Evolutionary conservation across 2,113 vertebrate species (phyloP).

Genomic region (Nycticorax nycticorax): DNA sequence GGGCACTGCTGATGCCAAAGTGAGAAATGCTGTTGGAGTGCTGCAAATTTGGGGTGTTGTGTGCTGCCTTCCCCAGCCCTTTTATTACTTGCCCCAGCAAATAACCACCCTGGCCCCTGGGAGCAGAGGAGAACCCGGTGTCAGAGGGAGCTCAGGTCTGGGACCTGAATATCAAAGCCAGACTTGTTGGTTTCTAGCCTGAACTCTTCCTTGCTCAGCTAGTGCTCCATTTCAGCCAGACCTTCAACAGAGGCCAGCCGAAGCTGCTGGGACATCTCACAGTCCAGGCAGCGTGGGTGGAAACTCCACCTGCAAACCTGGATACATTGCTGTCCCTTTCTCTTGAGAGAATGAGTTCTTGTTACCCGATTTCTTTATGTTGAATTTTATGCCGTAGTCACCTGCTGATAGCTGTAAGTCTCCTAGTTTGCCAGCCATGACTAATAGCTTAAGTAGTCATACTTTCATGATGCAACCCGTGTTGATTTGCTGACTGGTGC

Average conservation of each 20-base stretch:
- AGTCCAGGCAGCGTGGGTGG: neutral
- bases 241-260: rapidly evolving
- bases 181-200: neutral
- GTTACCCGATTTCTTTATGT: neutral
- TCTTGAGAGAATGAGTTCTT: neutral
- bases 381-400: neutral
- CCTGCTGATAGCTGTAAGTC: neutral
- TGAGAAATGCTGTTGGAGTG: neutral
- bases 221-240: neutral
- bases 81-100: neutral
- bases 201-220: neutral
- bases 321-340: neutral
- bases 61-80: neutral
- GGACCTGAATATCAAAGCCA: neutral
- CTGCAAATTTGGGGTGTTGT: neutral
- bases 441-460: neutral
- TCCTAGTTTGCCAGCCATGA: neutral
- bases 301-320: neutral
- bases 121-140: neutral
- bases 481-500: neutral
- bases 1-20: neutral
- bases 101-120: neutral
- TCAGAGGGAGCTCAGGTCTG: neutral
- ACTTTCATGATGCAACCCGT: neutral
- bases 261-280: neutral